Conservation (phyloP, 2,888 invertebrate genomes). For the Masnerella sp. region DNA sequence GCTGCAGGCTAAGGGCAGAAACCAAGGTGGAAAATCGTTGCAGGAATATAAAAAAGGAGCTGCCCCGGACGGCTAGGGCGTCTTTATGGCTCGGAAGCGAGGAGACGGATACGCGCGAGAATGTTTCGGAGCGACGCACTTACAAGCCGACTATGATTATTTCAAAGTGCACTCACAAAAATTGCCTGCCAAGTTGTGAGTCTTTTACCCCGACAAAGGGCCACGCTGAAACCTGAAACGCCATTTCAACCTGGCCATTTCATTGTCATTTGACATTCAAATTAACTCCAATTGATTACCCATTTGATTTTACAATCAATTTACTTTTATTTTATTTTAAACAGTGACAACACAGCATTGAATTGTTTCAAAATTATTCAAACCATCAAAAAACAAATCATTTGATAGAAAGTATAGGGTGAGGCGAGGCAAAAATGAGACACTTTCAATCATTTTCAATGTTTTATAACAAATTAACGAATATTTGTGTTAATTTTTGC, state of each 20-base stretch:
- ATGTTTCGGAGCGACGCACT: constrained; percentile 61
- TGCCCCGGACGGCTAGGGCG: constrained; percentile 57
- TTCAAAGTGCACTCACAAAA: constrained; percentile 75
- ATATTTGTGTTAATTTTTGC: too few relatives aligned
- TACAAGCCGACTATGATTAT: constrained; percentile 71
- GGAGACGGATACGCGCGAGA: constrained; percentile 59
- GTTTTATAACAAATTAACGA: too few relatives aligned
- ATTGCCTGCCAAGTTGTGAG: constrained; percentile 73
- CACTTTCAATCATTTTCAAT: too few relatives aligned
- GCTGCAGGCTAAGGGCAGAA: constrained; percentile 71
- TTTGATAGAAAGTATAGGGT: too few relatives aligned
- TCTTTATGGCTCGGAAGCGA: constrained; percentile 56
- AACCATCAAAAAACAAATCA: too few relatives aligned
- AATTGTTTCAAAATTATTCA: too few relatives aligned
- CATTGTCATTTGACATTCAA: constrained; percentile 38
- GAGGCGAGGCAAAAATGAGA: too few relatives aligned
- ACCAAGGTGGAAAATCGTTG: constrained; percentile 74
- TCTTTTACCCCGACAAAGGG: constrained; percentile 35
- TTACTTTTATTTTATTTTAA: too few relatives aligned
- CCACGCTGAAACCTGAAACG: constrained; percentile 9
- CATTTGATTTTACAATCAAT: constrained; percentile 12
- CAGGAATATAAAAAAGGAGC: constrained; percentile 74
- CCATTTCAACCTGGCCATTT: constrained; percentile 27
- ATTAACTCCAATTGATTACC: constrained; percentile 10
- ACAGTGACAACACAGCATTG: too few relatives aligned